Base-by-base conservation (phyloP, 2,113 vertebrate species). In the Anseranas semipalmata region DNA sequence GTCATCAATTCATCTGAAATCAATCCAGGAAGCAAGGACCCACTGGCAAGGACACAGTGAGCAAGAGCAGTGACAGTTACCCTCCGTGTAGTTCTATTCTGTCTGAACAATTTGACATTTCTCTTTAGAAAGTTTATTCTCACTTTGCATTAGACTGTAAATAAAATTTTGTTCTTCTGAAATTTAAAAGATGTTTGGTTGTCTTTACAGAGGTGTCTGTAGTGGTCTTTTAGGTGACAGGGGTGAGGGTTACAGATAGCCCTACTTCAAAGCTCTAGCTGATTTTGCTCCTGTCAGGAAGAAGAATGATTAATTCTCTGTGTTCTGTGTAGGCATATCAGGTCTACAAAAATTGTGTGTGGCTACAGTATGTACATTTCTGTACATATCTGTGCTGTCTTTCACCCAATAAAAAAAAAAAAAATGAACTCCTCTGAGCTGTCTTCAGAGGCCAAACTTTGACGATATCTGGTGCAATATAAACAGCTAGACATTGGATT, bases 41-140 rank as follows among this genome's bases (percentile, higher is more conserved):
- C 8, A 78, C 15, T 0, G 0, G 8, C 32, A 89, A 63, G n/a
- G 43, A 68, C 10, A 18, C 9, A n/a, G 48, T 15, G 10, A 30
- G n/a, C 2, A 41, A 68, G 21, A 68, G 4, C 12, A 73, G 24
- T 7, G 21, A 50, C n/a, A 71, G 25, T 68, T 82, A 39, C 60
- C 5, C 9, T 52, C 19, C 30, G 15, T 19, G 2, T n/a, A 52
- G 19, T 35, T 87, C 24, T 39, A 7, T 9, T 18, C 7, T 77
- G 33, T 56, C 33, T 60, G 65, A 85, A 41, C 3, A 66, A 52
- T 30, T 52, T n/a, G 12, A 81, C 24, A 58, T 78, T 74, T 85
- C 41, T 67, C 1, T 67, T 85, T 70, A 66, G 50, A 60, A 85
- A 90, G 52, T 12, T 32, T 66, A 52, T 28, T 53, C 5, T 35